These are phyloP conservation scores for Rissa tridactyla DNA, from an alignment of 2,113 vertebrate species.

Conservation along the genomic window DNA sequence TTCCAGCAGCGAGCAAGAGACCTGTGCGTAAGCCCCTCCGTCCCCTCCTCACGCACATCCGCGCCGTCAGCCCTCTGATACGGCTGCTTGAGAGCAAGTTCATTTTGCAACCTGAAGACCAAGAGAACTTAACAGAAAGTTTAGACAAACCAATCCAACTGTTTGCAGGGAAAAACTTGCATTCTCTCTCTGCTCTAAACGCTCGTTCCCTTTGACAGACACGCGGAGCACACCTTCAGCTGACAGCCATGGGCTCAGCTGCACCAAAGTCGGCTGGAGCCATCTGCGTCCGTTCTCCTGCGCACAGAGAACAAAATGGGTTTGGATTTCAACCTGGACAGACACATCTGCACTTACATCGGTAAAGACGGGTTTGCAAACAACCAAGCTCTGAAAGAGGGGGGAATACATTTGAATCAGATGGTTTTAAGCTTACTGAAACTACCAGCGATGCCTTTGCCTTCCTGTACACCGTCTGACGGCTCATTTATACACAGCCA, in stretches of 20 bases:
- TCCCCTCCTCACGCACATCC: neutral
- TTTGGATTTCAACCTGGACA: neutral
- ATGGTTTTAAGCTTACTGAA: neutral
- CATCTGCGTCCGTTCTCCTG: too few species aligned
- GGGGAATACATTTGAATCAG: neutral
- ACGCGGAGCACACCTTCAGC: neutral
- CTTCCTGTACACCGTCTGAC: neutral
- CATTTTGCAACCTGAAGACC: neutral
- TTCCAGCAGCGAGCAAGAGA: neutral
- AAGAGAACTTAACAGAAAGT: neutral
- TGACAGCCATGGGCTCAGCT: rapidly evolving
- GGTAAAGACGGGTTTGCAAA: neutral
- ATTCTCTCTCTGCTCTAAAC: neutral
- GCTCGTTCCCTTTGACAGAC: neutral
- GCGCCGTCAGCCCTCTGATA: neutral
- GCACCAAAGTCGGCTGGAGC: neutral
- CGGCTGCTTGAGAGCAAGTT: neutral
- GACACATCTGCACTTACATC: neutral
- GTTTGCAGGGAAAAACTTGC: neutral
- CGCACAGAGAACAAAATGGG: neutral
- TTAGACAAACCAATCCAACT: neutral
- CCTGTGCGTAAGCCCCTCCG: rapidly evolving
- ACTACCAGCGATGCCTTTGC: neutral
- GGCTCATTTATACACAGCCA: neutral
- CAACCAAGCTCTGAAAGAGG: neutral